Percentiles rank a stretch among this genome's conserved stretches.
Conservation (phyloP, 35 echinoderm and acorn worm species). For the Stichopus chloronotus region DNA sequence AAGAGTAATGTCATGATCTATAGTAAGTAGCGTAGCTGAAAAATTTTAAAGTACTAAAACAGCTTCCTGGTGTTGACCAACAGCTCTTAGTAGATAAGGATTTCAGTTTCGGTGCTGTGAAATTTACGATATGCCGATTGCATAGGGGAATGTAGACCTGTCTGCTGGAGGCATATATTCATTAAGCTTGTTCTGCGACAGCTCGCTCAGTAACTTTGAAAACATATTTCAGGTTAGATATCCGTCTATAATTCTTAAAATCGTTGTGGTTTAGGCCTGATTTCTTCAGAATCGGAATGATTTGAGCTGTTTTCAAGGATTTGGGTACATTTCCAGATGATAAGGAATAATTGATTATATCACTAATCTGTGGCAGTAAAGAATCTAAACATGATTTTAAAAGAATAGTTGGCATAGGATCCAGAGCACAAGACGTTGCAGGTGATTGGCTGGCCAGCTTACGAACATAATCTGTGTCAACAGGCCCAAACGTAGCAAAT, state of each 20-base stretch:
- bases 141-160: constrained; percentile 30
- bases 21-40: not conserved
- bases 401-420: constrained; percentile 9
- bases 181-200: constrained; percentile 42
- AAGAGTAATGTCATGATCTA: not conserved
- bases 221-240: constrained; percentile 64
- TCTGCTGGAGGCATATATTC: constrained; percentile 32
- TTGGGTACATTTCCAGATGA: constrained; percentile 46
- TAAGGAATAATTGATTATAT: constrained; percentile 44
- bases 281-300: constrained; percentile 67
- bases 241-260: constrained; percentile 59
- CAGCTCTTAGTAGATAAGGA: constrained; percentile 48
- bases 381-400: constrained; percentile 29
- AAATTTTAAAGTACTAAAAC: constrained; percentile 55
- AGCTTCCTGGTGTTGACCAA: constrained; percentile 42
- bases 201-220: constrained; percentile 54
- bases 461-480: constrained; percentile 24
- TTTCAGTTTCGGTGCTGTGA: constrained; percentile 65
- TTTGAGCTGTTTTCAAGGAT: constrained; percentile 35
- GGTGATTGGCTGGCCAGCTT: constrained; percentile 20
- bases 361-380: constrained; percentile 35
- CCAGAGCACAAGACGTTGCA: constrained; percentile 9
- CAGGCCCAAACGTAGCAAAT: not conserved
- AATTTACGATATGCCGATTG: constrained; percentile 63
- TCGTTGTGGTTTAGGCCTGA: constrained; percentile 26